These are phyloP conservation scores for Danio albolineatus DNA, from an alignment of 2,797 vertebrate species.

Conservation along the genomic window DNA sequence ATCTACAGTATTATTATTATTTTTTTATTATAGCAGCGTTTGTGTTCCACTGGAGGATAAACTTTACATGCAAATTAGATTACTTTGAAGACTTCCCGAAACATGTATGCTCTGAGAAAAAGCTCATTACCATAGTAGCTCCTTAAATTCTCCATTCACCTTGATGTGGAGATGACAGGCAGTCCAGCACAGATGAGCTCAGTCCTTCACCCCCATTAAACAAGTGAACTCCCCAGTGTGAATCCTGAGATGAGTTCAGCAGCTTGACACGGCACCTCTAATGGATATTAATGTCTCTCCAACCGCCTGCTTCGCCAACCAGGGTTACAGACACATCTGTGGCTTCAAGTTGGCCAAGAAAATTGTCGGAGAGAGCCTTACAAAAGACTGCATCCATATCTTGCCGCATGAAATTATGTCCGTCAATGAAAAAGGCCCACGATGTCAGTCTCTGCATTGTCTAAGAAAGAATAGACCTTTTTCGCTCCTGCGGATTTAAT, in stretches of 20 bases:
- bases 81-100: not conserved
- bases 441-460: slow-evolving; percentile 26
- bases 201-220: slow-evolving; percentile 49
- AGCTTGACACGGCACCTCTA: slow-evolving; percentile 50
- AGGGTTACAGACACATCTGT: slow-evolving; percentile 55
- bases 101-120: not conserved
- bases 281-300: slow-evolving; percentile 62
- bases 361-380: slow-evolving; percentile 23
- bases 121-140: slow-evolving; percentile 18
- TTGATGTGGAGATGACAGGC: slow-evolving; percentile 33
- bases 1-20: not conserved
- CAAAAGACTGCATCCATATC: slow-evolving; percentile 38
- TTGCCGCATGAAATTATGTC: slow-evolving; percentile 42
- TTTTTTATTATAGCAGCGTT: not conserved
- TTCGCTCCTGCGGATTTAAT: slow-evolving; percentile 21
- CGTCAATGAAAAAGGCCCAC: slow-evolving; percentile 26
- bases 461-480: slow-evolving; percentile 17
- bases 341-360: slow-evolving; percentile 43
- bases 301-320: slow-evolving; percentile 49
- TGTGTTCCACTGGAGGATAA: not conserved
- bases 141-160: slow-evolving; percentile 39
- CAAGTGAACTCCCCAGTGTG: slow-evolving; percentile 39
- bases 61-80: not conserved
- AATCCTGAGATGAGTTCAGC: slow-evolving; percentile 53
- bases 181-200: slow-evolving; percentile 38